Percentiles rank a stretch among this genome's conserved stretches.
Evolutionary conservation across 1,140 invertebrate genomes (phyloP).

Genomic region (Grapholita molesta): DNA sequence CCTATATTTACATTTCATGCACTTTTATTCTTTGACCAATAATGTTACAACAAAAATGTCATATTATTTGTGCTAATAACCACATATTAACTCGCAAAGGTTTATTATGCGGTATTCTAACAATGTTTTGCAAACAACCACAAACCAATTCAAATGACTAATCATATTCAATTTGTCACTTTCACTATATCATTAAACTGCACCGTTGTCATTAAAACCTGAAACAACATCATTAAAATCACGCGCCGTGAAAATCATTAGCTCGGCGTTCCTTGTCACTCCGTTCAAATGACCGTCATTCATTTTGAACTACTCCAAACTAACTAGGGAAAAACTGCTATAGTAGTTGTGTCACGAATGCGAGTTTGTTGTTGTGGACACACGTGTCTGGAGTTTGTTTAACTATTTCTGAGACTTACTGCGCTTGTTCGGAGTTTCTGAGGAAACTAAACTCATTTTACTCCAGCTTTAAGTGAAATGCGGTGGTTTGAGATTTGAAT

Average conservation of each 20-base stretch:
- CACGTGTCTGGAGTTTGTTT: slow-evolving; percentile 10
- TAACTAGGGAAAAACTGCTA: slow-evolving; percentile 47
- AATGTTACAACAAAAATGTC: too few species aligned
- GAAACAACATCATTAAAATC: slow-evolving; percentile 7
- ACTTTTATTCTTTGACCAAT: too few species aligned
- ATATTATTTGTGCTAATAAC: not conserved
- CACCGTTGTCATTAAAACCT: slow-evolving; percentile 6
- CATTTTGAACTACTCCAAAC: slow-evolving; percentile 51
- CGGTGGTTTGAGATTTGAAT: too few species aligned
- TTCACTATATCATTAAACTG: not conserved
- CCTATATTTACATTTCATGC: too few species aligned
- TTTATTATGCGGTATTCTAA: not conserved
- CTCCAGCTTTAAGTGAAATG: not conserved
- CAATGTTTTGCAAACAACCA: not conserved
- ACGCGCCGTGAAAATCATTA: slow-evolving; percentile 21
- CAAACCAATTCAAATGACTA: not conserved
- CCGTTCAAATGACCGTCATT: slow-evolving; percentile 49
- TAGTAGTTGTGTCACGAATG: slow-evolving; percentile 43
- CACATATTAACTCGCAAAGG: not conserved
- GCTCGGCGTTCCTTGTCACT: slow-evolving; percentile 46
- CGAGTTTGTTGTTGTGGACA: slow-evolving; percentile 31
- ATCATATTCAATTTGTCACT: not conserved
- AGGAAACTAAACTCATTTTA: not conserved
- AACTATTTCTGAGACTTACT: not conserved
- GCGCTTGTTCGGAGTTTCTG: not conserved